Evolutionary conservation across 2,113 vertebrate species (phyloP), one percentile per base, ranked within the genome.

Genomic region (Bubo bubo): DNA sequence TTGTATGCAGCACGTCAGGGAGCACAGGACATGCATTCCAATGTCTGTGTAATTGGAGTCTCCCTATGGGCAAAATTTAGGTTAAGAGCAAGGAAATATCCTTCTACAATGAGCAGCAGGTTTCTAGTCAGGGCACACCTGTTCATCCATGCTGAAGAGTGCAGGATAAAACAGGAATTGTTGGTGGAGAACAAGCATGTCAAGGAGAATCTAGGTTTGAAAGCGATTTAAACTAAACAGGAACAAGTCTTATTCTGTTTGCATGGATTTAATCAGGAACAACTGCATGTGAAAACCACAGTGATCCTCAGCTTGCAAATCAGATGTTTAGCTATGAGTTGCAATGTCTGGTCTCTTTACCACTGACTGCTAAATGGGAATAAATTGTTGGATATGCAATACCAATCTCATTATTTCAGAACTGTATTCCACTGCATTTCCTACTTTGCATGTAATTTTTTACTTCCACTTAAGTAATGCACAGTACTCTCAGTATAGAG

Each of bases 71-170:
- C 62, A 81, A 88, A 84, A 68, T 84, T 79, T 89, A 92, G 73
- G 76, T 86, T 91, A 67, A 79, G 82, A 94, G 19, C 45, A 71
- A 92, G 73, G 83, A 96, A 95, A 90, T 95, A 82, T 24, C 77
- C 37, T 90, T 93, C 94, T 94, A 23, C 39, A 7, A 34, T 37
- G 45, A 95, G 49, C 43, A 79, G 53, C 73, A 77, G 49, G 55
- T 83, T 95, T 88, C 82, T 77, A 24, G 68, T 88, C 73, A 64
- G 72, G 43, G 24, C 56, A 73, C 89, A 95, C 94, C 77, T 82
- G 84, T 68, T 95, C 41, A 58, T 87, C 50, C 2, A 1, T 75
- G 47, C 37, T 81, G 68, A 93, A 55, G 79, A 79, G 27, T 28
- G 37, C 34, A 64, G 58, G 52, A 72, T 91, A 79, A 89, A 89